phyloP scores from a whole-genome alignment of 2,113 vertebrate genomes.

The Oreotrochilus melanogaster region DNA sequence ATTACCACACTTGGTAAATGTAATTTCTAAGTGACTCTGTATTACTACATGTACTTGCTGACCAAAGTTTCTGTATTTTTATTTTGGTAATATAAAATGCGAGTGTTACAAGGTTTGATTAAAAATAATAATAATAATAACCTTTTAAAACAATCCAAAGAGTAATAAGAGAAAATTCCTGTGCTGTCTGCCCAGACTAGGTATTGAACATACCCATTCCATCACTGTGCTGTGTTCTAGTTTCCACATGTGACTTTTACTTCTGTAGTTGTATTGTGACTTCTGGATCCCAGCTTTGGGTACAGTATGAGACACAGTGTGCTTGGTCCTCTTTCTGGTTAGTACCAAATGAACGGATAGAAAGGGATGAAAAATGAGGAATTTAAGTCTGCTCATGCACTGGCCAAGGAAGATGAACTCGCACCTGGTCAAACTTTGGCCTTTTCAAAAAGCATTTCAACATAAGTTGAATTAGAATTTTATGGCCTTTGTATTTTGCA shows the following conservation, averaged over 20 bases:
- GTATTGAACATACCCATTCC: not conserved
- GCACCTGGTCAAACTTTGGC: not conserved
- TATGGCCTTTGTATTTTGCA: not conserved
- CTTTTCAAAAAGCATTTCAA: not conserved
- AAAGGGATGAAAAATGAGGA: not conserved
- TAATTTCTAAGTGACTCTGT: not conserved
- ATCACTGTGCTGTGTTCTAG: not conserved
- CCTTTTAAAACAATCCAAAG: not conserved
- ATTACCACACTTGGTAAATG: not conserved
- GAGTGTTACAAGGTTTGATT: not conserved
- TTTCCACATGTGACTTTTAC: not conserved
- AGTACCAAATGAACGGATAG: not conserved
- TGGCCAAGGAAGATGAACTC: not conserved
- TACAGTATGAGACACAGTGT: not conserved
- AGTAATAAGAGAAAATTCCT: not conserved
- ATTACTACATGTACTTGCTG: not conserved
- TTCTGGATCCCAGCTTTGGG: not conserved
- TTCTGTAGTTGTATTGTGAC: not conserved
- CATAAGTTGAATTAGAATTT: not conserved
- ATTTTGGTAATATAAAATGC: not conserved
- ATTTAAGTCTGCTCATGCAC: not conserved
- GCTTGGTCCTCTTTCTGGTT: not conserved
- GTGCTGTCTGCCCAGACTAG: not conserved
- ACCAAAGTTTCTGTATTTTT: not conserved
- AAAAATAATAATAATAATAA: rapidly evolving